Evolutionary conservation across 1,140 invertebrate genomes (phyloP).

Genomic region (Eupristina koningsbergeri): DNA sequence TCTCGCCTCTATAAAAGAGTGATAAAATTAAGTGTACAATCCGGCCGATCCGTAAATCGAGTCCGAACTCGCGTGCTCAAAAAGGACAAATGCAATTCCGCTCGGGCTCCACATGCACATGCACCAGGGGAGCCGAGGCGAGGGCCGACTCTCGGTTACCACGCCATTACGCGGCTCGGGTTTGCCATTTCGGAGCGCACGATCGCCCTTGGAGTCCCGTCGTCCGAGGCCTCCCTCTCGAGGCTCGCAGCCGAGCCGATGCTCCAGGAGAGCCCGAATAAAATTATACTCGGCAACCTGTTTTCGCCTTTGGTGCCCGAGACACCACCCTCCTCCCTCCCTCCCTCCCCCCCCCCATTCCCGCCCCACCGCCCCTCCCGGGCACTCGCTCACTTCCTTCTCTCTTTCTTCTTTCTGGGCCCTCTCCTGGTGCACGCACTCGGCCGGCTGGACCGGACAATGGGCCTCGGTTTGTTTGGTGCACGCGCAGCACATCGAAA

Average conservation of each 20-base stretch:
- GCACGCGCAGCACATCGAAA: constrained; percentile 21
- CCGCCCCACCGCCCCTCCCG: too few relatives aligned
- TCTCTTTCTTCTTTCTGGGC: not conserved
- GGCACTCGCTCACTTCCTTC: too few relatives aligned
- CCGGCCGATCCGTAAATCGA: not conserved
- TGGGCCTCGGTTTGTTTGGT: not conserved
- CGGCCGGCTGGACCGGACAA: not conserved
- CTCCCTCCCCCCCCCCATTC: too few relatives aligned
- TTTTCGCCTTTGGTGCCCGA: constrained; percentile 36
- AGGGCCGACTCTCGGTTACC: not conserved
- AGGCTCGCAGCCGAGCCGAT: constrained; percentile 30
- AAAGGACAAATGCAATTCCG: not conserved
- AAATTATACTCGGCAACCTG: constrained; percentile 51
- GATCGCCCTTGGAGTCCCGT: constrained; percentile 46
- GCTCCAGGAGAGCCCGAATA: constrained; percentile 22
- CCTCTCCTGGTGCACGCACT: not conserved
- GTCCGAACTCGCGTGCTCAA: not conserved
- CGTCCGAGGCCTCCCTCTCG: constrained; percentile 52
- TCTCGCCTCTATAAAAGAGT: not conserved
- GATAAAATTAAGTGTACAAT: constrained; percentile 42
- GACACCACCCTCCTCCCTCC: too few relatives aligned
- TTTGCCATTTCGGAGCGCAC: constrained; percentile 35
- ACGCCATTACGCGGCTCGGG: constrained; percentile 11
- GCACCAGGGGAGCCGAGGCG: not conserved
- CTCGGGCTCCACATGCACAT: not conserved